Evolutionary conservation across 2,797 vertebrate species (phyloP).

Genomic region (Silurus lanzhouensis): DNA sequence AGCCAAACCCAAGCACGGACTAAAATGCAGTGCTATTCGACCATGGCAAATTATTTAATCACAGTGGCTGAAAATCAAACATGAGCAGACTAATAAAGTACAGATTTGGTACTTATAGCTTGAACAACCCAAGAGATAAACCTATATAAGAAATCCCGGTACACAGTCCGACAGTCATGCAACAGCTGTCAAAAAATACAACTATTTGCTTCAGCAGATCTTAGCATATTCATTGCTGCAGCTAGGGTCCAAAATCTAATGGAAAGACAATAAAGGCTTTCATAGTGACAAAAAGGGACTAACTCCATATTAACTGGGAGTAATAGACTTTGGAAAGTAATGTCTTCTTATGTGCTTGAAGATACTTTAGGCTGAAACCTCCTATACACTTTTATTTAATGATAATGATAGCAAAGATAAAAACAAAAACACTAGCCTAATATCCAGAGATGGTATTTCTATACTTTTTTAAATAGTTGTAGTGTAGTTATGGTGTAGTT

Average conservation of each 20-base stretch:
- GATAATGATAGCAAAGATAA: too few species aligned
- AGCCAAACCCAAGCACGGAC: neutral
- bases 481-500: neutral
- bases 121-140: neutral
- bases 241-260: neutral
- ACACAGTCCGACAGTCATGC: neutral
- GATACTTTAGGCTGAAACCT: neutral
- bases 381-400: neutral
- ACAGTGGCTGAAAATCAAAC: neutral
- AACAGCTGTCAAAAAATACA: neutral
- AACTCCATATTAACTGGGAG: neutral
- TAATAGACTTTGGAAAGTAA: neutral
- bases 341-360: neutral
- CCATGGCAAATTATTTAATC: neutral
- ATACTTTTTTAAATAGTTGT: neutral
- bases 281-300: neutral
- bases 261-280: neutral
- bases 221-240: neutral
- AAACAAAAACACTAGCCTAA: neutral
- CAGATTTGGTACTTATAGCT: neutral
- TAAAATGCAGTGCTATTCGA: neutral
- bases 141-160: neutral
- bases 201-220: neutral
- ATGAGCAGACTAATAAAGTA: neutral
- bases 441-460: neutral